These are phyloP conservation scores for Drosophila dunni DNA, from an alignment of 1,140 invertebrate genomes.

Conservation along the genomic window DNA sequence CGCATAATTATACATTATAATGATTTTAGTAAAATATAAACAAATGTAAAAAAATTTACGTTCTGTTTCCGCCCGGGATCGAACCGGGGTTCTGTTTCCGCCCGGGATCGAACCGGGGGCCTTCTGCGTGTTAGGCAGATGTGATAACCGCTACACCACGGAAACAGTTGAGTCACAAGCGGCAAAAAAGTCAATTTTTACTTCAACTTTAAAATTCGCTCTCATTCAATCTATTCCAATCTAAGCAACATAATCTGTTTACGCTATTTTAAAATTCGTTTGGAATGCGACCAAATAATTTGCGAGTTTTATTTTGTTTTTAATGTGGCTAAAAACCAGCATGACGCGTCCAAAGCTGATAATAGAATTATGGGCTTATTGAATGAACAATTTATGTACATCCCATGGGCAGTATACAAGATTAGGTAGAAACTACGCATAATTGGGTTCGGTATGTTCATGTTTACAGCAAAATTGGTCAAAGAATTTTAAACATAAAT, in stretches of 20 bases:
- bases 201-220: background rate
- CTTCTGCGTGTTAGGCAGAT: conserved; percentile 85
- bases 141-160: conserved; percentile 82
- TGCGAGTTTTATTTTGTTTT: conserved; percentile 44
- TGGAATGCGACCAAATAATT: conserved; percentile 47
- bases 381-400: conserved; percentile 39
- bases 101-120: conserved; percentile 84
- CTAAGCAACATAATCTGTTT: conserved; percentile 31
- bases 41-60: background rate
- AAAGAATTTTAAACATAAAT: conserved; percentile 2
- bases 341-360: conserved; percentile 36
- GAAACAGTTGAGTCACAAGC: conserved; percentile 28
- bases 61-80: conserved; percentile 84
- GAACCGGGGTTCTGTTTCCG: conserved; percentile 84
- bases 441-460: conserved; percentile 1
- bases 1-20: background rate
- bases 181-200: conserved; percentile 37
- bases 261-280: conserved; percentile 49
- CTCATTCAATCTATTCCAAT: conserved; percentile 34
- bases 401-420: conserved; percentile 17
- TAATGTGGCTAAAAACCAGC: conserved; percentile 23
- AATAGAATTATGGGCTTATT: conserved; percentile 49
- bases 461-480: conserved; percentile 1
- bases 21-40: background rate
- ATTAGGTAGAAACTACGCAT: conserved; percentile 5